Conservation (phyloP, 1,140 invertebrate species). For the silkworm (Bombyx mori) region ASM3026992v2 NC_085107.1:6265501-6266000, state of each 20-base stretch:
- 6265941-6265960: constrained; percentile 87
- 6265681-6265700: not conserved
- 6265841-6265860: constrained; percentile 80
- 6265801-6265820: constrained; percentile 88
- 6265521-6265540: too few relatives aligned
- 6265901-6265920: constrained; percentile 87
- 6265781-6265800: constrained; percentile 90
- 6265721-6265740: constrained; percentile 32
- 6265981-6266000: constrained; percentile 86
- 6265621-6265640: too few relatives aligned
- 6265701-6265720: not conserved
- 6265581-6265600: too few relatives aligned
- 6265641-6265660: too few relatives aligned
- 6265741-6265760: constrained; percentile 85
- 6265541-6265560: too few relatives aligned
- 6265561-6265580: too few relatives aligned
- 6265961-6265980: constrained; percentile 91
- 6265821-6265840: constrained; percentile 75
- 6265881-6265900: constrained; percentile 92
- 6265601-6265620: too few relatives aligned
- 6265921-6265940: constrained; percentile 89
- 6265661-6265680: too few relatives aligned
- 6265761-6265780: constrained; percentile 84
- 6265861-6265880: constrained; percentile 91
- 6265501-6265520: too few relatives aligned